phyloP scores from a whole-genome alignment of 2,888 invertebrate genomes.

The Notodonta ziczac region DNA sequence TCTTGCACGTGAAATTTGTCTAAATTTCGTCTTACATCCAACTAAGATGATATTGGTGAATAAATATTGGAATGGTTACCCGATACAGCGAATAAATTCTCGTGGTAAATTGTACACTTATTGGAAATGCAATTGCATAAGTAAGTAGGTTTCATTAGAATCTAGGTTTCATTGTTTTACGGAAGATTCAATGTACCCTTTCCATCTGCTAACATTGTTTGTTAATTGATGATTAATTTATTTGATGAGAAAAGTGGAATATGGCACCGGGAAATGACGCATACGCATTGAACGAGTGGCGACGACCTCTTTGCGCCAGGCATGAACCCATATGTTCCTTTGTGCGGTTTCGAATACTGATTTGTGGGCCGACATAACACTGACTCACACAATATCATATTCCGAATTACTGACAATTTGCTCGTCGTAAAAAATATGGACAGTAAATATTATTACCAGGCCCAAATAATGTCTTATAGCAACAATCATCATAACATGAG shows the following conservation, averaged over 20 bases:
- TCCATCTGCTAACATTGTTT: conserved; percentile 32
- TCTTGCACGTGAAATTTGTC: too few relatives aligned
- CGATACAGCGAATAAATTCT: too few relatives aligned
- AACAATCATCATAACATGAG: conserved; percentile 12
- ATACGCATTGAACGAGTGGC: conserved; percentile 51
- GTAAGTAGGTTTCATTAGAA: too few relatives aligned
- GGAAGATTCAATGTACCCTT: conserved; percentile 27
- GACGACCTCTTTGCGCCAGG: conserved; percentile 66
- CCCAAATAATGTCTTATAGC: conserved; percentile 20
- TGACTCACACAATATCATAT: conserved; percentile 73
- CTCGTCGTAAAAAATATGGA: conserved; percentile 7
- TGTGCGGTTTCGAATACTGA: conserved; percentile 68
- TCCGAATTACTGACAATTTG: conserved; percentile 50
- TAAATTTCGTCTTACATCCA: too few relatives aligned
- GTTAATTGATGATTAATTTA: conserved; percentile 48
- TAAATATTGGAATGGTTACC: too few relatives aligned
- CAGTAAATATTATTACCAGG: conserved; percentile 23
- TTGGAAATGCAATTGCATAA: too few relatives aligned
- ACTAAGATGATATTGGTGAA: too few relatives aligned
- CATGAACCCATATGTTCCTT: conserved; percentile 64
- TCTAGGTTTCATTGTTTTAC: conserved; percentile 22
- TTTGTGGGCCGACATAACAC: conserved; percentile 66
- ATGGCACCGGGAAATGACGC: conserved; percentile 69
- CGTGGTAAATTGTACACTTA: too few relatives aligned
- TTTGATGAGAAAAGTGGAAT: conserved; percentile 51